Base-by-base conservation (phyloP, 2,888 invertebrate species). In the Agrochola macilenta region DNA sequence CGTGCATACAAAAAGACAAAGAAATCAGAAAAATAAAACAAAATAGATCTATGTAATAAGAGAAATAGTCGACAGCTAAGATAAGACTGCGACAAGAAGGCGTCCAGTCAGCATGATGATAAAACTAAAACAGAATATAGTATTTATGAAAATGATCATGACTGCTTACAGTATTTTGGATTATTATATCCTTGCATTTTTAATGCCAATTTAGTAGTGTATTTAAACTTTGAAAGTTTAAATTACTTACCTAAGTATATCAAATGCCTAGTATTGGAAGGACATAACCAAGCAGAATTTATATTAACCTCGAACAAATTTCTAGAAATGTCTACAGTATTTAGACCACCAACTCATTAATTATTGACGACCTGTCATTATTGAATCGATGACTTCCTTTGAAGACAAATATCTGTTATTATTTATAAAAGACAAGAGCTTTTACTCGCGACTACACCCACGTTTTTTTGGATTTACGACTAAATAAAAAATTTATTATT, bases 271-370 rank as follows among this genome's bases (percentile, higher is more conserved):
- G 57, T 12, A 30, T 54, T 20, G n/a, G 23, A 23, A 52, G 14
- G 23, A 52, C 49, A 23, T 20, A 46, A 49, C 8, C 23, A 9
- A 68, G 35, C 35, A 69, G 35, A 68, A 52, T 83, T 79, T 58
- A 54, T 0, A 46, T 66, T 14, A 46, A 70, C 35, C 9, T 54
- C 46, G 66, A 14, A 35, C 4, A 30, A 60, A 68, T 74, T 71
- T 57, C 65, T 4, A 72, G 26, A 20, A 58, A 54, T 63, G 20
- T 35, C 64, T 43, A 30, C 49, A 30, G 20, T 11, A 65, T 14
- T 39, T 66, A 60, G 76, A 66, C 65, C 70, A 26, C 12, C 43
- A 66, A n/a, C n/a, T 49, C 60, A 61, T 84, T 54, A 69, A 5
- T 61, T 58, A 84, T 76, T 74, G 49, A 65, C 5, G 1, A 52